A percentile compares a stretch with the other conserved stretches of the same genome.
Evolutionary conservation across 2,797 vertebrate species (phyloP).

Genomic region (Sphaeramia orbicularis): DNA sequence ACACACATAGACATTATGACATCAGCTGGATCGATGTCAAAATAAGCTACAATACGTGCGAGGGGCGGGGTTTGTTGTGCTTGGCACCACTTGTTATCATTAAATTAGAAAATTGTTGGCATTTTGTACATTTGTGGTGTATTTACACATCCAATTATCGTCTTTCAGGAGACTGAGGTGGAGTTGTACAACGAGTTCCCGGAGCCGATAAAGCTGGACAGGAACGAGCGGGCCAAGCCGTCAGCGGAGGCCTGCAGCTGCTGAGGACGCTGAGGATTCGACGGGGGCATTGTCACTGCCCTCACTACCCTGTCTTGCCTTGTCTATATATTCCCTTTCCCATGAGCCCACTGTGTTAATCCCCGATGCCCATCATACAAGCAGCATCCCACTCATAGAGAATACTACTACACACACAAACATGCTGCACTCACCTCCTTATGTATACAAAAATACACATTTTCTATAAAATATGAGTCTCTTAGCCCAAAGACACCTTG

Average conservation of each 20-base stretch:
- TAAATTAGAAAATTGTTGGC: no score
- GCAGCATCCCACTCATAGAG: slow-evolving; percentile 80
- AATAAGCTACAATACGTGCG: no score
- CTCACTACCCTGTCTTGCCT: slow-evolving; percentile 83
- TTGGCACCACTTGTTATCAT: no score
- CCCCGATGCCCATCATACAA: slow-evolving; percentile 70
- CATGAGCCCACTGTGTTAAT: slow-evolving; percentile 57
- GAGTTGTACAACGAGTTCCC: slow-evolving; percentile 99
- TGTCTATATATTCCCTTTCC: slow-evolving; percentile 77
- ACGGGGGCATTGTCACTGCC: slow-evolving; percentile 44
- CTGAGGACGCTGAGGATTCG: slow-evolving; percentile 87
- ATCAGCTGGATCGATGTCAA: no score
- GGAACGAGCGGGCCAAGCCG: slow-evolving; percentile 94
- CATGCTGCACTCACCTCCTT: slow-evolving; percentile 71
- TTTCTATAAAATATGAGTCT: slow-evolving; percentile 73
- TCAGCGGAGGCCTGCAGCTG: slow-evolving; percentile 96
- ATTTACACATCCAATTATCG: not conserved
- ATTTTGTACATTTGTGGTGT: no score
- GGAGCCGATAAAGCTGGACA: slow-evolving; percentile 98
- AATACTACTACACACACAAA: slow-evolving; percentile 70
- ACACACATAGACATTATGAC: no score
- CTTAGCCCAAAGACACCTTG: slow-evolving; percentile 75
- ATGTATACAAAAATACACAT: slow-evolving; percentile 69
- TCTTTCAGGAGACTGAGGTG: slow-evolving; percentile 95
- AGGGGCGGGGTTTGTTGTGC: no score